Base-by-base conservation (phyloP, 1,140 invertebrate species). In the Portunus trituberculatus region DNA sequence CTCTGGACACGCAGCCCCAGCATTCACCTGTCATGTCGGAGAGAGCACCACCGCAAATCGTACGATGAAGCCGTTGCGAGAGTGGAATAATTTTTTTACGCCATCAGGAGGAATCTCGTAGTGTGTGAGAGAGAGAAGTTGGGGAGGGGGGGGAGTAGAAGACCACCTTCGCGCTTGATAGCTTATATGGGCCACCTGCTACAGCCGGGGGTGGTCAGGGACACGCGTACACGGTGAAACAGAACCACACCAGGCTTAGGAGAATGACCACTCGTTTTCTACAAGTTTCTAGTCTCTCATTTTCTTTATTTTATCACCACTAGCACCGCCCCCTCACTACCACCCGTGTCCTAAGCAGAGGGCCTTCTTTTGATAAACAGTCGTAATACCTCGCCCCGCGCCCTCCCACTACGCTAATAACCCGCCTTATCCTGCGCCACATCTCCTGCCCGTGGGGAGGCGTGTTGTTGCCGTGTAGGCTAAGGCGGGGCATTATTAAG, bases 31-130 rank as follows among this genome's bases (percentile, higher is more conserved):
- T 76, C 67, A n/a, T 76, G 67, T 76, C 67, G 20, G 67, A 8
- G 67, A 76, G 67, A 76, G 67, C 67, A 76, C 67, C 67, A 76
- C 67, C 67, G 67, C 67, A 76, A 76, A 76, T 76, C 67, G 67
- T n/a, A 76, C 67, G 67, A 76, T 76, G 67, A n/a, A 76, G 67
- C 67, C n/a, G 20, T 76, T 76, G 20, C 67, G 67, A 59, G 52
- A 59, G 20, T 76, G 67, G n/a, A 76, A 7, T 76, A 7, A n/a
- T 76, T 76, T 76, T 76, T 76, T 76, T 76, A 76, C 67, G 67
- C 25, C 25, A 76, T 76, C 67, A 76, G 67, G 67, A n/a, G 25
- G 25, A 76, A 7, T 76, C 20, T 76, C n/a, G 67, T 76, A 76
- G 16, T n/a, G 67, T n/a, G n/a, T n/a, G 67, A 20, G 67, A 76